phyloP scores from a whole-genome alignment of 2,888 invertebrate species.

The Geotrupes spiniger region DNA sequence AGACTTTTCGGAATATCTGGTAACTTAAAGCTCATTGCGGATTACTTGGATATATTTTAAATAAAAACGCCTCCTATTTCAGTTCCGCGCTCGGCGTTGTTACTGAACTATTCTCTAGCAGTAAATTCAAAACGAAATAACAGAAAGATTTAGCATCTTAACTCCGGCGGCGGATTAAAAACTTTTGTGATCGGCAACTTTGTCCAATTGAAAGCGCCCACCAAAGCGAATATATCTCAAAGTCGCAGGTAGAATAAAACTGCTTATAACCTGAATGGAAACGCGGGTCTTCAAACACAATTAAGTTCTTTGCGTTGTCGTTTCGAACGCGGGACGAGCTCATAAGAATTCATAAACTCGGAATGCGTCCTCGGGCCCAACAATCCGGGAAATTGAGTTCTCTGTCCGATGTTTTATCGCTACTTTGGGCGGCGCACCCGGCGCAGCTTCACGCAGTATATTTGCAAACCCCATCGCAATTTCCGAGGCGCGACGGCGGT shows the following conservation, averaged over 20 bases:
- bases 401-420: constrained; percentile 3
- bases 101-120: too few species aligned
- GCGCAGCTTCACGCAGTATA: constrained; percentile 4
- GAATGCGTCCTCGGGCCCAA: constrained; percentile 29
- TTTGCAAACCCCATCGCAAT: too few species aligned
- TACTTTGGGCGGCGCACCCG: not conserved
- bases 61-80: too few species aligned
- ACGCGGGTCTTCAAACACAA: constrained; percentile 17
- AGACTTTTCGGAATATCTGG: constrained; percentile 25
- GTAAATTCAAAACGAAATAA: too few species aligned
- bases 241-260: constrained; percentile 17
- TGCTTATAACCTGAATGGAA: not conserved
- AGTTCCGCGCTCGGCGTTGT: too few species aligned
- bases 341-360: constrained; percentile 23
- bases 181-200: constrained; percentile 17
- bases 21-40: too few species aligned
- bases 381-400: constrained; percentile 34
- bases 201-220: not conserved
- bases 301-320: constrained; percentile 17
- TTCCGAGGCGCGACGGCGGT: too few species aligned
- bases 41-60: too few species aligned
- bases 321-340: not conserved
- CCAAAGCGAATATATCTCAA: constrained; percentile 24
- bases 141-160: constrained; percentile 5
- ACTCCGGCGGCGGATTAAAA: constrained; percentile 23